phyloP scores from a whole-genome alignment of 2,113 vertebrate species.

The Anas platyrhynchos region DNA sequence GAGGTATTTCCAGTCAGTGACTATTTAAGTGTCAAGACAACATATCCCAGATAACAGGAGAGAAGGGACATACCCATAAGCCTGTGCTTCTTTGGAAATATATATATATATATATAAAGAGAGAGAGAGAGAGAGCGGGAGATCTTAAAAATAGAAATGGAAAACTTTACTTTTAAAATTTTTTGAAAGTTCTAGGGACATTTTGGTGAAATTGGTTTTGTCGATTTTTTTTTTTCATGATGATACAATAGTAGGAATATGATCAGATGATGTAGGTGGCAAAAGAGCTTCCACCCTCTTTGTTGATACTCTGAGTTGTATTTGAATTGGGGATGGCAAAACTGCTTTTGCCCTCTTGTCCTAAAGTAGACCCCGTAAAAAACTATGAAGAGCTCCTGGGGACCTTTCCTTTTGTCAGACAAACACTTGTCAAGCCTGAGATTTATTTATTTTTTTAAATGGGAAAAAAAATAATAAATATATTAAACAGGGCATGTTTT shows the following conservation, averaged over 20 bases:
- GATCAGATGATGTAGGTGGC: not conserved
- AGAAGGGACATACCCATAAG: not conserved
- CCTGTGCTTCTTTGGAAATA: too few species aligned
- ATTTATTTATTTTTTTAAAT: not conserved
- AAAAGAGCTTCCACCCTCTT: not conserved
- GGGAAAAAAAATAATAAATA: not conserved
- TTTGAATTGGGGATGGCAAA: not conserved
- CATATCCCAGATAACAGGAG: not conserved
- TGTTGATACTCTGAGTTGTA: not conserved
- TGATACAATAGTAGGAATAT: not conserved
- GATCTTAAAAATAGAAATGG: not conserved
- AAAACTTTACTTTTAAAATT: not conserved
- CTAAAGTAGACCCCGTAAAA: not conserved
- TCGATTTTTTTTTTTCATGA: not conserved
- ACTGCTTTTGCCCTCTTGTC: not conserved
- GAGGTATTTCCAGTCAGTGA: not conserved
- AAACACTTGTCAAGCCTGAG: not conserved
- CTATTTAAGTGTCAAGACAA: not conserved
- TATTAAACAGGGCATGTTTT: not conserved
- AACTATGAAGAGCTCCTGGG: not conserved
- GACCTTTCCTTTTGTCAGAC: fast-evolving
- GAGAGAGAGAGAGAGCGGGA: too few species aligned
- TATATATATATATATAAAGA: too few species aligned
- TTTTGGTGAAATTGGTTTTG: not conserved
- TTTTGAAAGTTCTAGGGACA: not conserved